These are phyloP conservation scores for Paralichthys olivaceus DNA, from an alignment of 2,113 vertebrate genomes.

Conservation along the genomic window DNA sequence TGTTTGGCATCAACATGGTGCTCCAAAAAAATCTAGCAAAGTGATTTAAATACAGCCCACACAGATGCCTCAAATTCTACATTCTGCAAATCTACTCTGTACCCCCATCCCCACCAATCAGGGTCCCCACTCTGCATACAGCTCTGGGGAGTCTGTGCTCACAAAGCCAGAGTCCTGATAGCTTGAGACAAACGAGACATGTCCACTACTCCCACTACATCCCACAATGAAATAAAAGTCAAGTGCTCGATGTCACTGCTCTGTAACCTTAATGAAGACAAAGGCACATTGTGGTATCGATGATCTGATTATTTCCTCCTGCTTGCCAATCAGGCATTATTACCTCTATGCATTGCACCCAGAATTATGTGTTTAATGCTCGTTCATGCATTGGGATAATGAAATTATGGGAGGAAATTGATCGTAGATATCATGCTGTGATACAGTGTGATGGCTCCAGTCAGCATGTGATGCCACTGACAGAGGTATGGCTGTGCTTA, in stretches of 20 bases:
- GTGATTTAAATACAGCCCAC: not conserved
- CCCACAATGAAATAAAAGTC: slow-evolving; percentile 38
- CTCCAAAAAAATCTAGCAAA: slow-evolving; percentile 28
- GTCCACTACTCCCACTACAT: slow-evolving; percentile 15
- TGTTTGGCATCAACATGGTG: slow-evolving; percentile 11
- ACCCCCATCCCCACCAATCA: not conserved
- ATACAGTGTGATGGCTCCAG: slow-evolving; percentile 21
- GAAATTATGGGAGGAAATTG: slow-evolving; percentile 42
- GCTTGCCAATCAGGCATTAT: slow-evolving; percentile 31
- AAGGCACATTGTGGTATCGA: slow-evolving; percentile 31
- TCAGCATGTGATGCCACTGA: slow-evolving; percentile 14
- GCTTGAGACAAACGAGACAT: slow-evolving; percentile 33
- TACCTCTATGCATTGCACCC: slow-evolving; percentile 16
- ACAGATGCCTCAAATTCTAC: not conserved
- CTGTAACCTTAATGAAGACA: slow-evolving; percentile 48
- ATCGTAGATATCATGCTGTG: slow-evolving; percentile 24
- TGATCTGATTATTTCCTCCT: slow-evolving; percentile 60
- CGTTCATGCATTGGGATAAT: slow-evolving; percentile 21
- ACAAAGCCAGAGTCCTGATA: slow-evolving; percentile 5
- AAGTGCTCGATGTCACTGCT: slow-evolving; percentile 37
- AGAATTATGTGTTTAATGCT: slow-evolving; percentile 12
- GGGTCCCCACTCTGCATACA: not conserved
- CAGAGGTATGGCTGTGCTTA: slow-evolving; percentile 14
- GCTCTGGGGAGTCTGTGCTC: slow-evolving; percentile 2
- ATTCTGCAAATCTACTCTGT: not conserved